Base-by-base conservation (phyloP, 1,140 invertebrate genomes). In the Diachasma alloeum region DNA sequence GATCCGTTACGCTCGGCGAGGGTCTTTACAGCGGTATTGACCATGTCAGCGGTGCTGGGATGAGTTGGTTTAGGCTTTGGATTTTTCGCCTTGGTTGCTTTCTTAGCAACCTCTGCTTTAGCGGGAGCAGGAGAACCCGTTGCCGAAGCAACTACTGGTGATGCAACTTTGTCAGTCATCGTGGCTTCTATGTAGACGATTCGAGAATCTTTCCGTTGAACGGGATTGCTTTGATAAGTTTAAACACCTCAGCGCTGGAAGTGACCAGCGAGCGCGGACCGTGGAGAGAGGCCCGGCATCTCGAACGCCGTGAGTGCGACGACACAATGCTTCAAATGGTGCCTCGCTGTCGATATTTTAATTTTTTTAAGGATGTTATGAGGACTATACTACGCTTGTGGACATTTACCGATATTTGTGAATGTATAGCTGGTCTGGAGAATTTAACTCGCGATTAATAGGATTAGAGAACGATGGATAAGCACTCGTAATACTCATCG, bases 1-100 rank as follows among this genome's bases (percentile, higher is more conserved):
- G 91, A 92, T 10, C 92, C 92, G 76, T 90, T 90, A 56, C 91
- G 88, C 77, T 93, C 92, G 78, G 92, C 92, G 73, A 93, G 83
- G 48, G 85, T 87, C 71, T 87, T 89, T 81, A 94, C 93, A 26
- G 93, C 92, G 68, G 87, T 89, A 79, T 86, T 90, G 1, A 94
- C 90, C 91, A 91, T 91, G 80, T 90, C 89, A 13, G 89, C 87
- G 0, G 89, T 91, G 78, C 87, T 89, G 68, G 90, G 90, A 78
- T 91, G 90, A 22, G 85, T 37, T 39, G 66, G 15, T 17, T 72
- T 46, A 37, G 86, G 81, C 0, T 87, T 84, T 75, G 89, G 90
- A 81, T 89, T 89, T 0, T 78, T 80, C 1, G 81, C 76, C 10
- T 36, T 17, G 3, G 70, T 66, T 39, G 42, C 56, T 10, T 75